Evolutionary conservation across 2,888 invertebrate genomes (phyloP), one percentile per base, ranked within the genome.

Genomic region (Argyresthia albistria): DNA sequence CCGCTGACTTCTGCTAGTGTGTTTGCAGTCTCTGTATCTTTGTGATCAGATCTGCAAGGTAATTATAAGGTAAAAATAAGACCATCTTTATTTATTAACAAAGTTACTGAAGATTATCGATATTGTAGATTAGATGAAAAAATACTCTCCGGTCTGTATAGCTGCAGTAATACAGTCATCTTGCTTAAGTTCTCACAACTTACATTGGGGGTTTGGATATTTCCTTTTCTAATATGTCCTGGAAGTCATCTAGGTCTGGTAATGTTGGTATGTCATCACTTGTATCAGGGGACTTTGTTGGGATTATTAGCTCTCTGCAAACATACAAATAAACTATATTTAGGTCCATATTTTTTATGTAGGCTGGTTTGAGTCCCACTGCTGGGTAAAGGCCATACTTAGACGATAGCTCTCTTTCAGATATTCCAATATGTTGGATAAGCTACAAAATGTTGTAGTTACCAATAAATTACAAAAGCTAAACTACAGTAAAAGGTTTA

Each of bases 211-310:
- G 80, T 56, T 74, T 66, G 16, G 77, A 73, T 63, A 84, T 73
- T 60, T 86, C 87, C 55, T 80, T 88, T 55, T 87, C 84, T 39
- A 86, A 58, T 54, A 80, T 79, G 55, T 88, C 88, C 59, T 84
- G 81, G 42, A 87, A 65, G 46, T 88, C 88, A 57, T 88, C 88
- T 43, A 86, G 59, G 58, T 88, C 88, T 8, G 88, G 88, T 63
- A 88, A 81, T 1, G 88, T 88, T 9, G 88, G 88, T 52, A 88
- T 88, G 55, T 88, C 88, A 57, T 87, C 84, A 56, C 76, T 14
- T 14, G 80, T 79, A 43, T 83, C 83, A 1, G 79, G 75, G 0
- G 80, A 76, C 56, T 80, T 84, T 54, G 78, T 82, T 1, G 88
- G 87, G 55, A 88, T 77, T 16, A 82, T 64, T 53, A 72, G 76